These are phyloP conservation scores for Chroicocephalus ridibundus DNA, from an alignment of 2,113 vertebrate genomes.

Conservation along the genomic window DNA sequence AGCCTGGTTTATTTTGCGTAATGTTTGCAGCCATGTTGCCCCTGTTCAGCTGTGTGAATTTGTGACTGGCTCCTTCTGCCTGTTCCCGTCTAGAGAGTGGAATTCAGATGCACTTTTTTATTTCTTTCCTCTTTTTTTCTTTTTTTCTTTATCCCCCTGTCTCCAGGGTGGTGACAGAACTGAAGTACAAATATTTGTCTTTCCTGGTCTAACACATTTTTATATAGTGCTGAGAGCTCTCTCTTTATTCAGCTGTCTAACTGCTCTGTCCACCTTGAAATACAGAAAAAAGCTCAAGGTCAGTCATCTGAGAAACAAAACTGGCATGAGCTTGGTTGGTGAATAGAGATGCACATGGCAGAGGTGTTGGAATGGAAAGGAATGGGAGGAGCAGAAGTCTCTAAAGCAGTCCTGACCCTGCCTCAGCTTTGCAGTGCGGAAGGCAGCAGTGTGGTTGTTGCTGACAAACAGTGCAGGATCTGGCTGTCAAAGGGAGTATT, in stretches of 20 bases:
- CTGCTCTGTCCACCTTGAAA: background rate
- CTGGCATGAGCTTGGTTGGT: background rate
- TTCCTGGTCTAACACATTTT: slow-evolving; percentile 31
- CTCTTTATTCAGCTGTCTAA: slow-evolving; percentile 18
- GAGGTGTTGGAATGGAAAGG: background rate
- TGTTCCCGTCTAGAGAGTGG: background rate
- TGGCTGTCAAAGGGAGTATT: background rate
- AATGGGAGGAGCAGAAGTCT: background rate
- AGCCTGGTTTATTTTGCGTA: background rate
- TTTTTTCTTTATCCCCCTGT: background rate
- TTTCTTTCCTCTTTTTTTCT: background rate
- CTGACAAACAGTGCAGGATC: background rate
- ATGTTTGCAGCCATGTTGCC: background rate
- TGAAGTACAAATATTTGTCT: slow-evolving; percentile 55
- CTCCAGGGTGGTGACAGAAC: background rate
- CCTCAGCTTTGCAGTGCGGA: background rate
- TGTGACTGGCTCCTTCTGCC: background rate
- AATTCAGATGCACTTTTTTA: background rate
- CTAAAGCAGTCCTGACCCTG: background rate
- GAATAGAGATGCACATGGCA: background rate
- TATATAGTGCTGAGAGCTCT: background rate
- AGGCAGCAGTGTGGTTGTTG: background rate
- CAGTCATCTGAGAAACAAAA: background rate
- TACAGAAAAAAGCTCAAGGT: background rate
- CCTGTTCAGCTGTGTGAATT: background rate